Conservation (phyloP, 2,797 vertebrate genomes). For the Mus minutoides region DNA sequence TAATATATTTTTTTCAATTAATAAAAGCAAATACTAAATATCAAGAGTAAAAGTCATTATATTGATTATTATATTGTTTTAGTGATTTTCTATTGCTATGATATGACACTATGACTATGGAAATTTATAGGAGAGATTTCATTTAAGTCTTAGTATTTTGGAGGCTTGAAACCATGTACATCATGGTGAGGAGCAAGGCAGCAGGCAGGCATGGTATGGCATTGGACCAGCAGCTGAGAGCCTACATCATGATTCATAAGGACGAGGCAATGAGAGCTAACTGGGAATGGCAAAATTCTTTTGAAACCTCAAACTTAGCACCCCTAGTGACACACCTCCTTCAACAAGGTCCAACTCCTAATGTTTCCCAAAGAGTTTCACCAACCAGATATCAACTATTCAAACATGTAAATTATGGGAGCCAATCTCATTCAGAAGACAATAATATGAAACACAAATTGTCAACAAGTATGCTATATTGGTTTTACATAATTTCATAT, state of each 20-base stretch:
- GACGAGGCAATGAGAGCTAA: background rate
- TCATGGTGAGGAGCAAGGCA: no score
- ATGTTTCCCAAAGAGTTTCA: background rate
- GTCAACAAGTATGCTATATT: background rate
- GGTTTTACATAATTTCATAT: background rate
- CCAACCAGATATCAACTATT: background rate
- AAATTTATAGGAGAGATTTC: background rate
- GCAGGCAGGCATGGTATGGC: background rate
- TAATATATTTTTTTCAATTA: constrained; percentile 29
- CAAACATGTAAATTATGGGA: background rate
- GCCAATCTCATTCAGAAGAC: background rate
- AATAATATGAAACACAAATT: background rate
- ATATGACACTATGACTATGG: background rate
- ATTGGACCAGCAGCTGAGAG: background rate
- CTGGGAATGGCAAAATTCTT: background rate
- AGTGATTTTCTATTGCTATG: background rate
- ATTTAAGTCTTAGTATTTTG: background rate
- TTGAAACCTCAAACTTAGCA: background rate
- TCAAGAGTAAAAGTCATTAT: background rate
- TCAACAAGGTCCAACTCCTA: background rate
- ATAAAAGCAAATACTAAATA: background rate
- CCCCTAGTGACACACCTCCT: no score
- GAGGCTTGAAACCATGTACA: no score
- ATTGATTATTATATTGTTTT: background rate
- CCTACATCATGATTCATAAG: background rate